Evolutionary conservation across 2,888 invertebrate species (phyloP), one percentile per base, ranked within the genome.

Genomic region (Harmothoe impar): DNA sequence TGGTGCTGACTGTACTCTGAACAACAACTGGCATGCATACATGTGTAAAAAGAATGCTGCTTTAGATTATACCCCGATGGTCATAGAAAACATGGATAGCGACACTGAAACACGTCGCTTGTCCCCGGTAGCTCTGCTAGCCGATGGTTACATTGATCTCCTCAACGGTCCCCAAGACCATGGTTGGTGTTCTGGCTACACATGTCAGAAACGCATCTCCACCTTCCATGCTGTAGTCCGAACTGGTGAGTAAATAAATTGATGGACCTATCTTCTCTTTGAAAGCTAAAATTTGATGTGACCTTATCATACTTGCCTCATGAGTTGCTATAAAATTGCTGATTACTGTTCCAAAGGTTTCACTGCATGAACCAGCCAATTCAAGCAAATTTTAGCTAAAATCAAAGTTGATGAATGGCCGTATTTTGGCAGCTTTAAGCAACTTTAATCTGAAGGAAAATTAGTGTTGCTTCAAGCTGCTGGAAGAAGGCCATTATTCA

Each of bases 141-240:
- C 93, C 43, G 93, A 94, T 15, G 62, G n/a, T 15, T 93, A 92
- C 77, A 78, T 95, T 10, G 95, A 95, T 91, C 93, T 95, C 43
- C 94, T 95, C 33, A 95, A 95, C 89, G 95, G 95, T 12, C 95
- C 95, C 0, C 94, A 94, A 93, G 95, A 95, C 91, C 95, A 95
- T 77, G 95, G 95, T 54, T 94, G 94, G 94, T 95, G 95, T 91
- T 92, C 93, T 25, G 95, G 95, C 0, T 95, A 95, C 91, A 94
- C 95, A 0, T 95, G 95, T 91, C 94, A 93, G 31, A 94, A 94
- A 91, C 91, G 95, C 25, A 51, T 95, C 0, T 95, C 95, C 7
- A 94, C 94, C n/a, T 95, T 95, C 92, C 92, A 94, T 17, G 88
- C 95, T n/a, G 94, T 95, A 20, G 94, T 95, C 7, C 94, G 94